Conservation (phyloP, 2,888 invertebrate species). For the Clepsis dumicolana region DNA sequence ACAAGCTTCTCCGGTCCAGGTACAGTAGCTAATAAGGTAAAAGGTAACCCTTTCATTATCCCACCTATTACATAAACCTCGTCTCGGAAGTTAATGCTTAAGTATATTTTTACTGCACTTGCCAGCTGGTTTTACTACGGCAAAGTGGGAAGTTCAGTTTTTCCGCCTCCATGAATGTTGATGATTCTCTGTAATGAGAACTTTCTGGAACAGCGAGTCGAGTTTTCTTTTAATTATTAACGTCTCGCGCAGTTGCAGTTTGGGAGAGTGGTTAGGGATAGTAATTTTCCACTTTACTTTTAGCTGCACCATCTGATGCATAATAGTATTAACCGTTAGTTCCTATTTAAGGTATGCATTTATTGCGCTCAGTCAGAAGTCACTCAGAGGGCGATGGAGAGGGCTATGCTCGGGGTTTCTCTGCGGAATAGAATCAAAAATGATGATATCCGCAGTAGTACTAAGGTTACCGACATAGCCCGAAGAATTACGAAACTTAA, state of each 20-base stretch:
- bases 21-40: too few species aligned
- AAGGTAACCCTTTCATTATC: slow-evolving; percentile 23
- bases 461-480: too few species aligned
- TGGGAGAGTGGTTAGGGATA: neutral
- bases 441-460: too few species aligned
- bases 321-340: too few species aligned
- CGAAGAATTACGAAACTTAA: too few species aligned
- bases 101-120: slow-evolving; percentile 63
- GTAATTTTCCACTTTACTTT: slow-evolving; percentile 1
- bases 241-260: slow-evolving; percentile 13
- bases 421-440: too few species aligned
- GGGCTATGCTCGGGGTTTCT: too few species aligned
- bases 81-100: slow-evolving; percentile 52
- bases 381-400: too few species aligned
- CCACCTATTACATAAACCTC: slow-evolving; percentile 53
- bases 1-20: neutral
- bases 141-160: slow-evolving; percentile 54
- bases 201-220: slow-evolving; percentile 18
- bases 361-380: too few species aligned
- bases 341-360: too few species aligned
- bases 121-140: slow-evolving; percentile 58
- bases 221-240: slow-evolving; percentile 36
- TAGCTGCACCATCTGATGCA: neutral
- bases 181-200: slow-evolving; percentile 35
- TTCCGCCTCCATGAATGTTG: slow-evolving; percentile 45